Evolutionary conservation across 2,113 vertebrate genomes (phyloP).

Genomic region (Pseudonaja textilis): DNA sequence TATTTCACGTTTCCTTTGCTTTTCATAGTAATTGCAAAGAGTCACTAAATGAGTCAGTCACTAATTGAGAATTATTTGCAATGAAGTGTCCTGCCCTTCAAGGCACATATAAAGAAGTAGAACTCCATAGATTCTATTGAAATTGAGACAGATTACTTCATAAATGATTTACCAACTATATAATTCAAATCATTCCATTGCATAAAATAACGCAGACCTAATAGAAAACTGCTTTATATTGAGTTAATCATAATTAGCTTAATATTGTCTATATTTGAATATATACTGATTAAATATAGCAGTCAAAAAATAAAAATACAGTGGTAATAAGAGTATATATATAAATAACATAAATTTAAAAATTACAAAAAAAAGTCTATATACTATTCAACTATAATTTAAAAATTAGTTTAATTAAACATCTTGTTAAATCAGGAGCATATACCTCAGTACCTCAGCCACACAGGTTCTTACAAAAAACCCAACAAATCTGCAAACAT

Average conservation of each 20-base stretch:
- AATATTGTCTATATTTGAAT: not conserved
- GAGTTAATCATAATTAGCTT: not conserved
- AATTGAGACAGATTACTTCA: not conserved
- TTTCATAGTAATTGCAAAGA: not conserved
- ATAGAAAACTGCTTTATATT: not conserved
- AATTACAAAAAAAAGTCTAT: not conserved
- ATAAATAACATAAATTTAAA: not conserved
- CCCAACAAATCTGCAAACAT: no score
- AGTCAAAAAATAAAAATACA: not conserved
- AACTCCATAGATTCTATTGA: not conserved
- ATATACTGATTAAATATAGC: not conserved
- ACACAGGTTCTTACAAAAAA: no score
- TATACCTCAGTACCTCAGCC: no score
- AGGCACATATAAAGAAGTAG: not conserved
- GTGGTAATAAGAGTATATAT: not conserved
- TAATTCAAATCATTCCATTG: not conserved
- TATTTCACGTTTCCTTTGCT: not conserved
- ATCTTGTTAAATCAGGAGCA: not conserved
- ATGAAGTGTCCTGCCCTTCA: not conserved
- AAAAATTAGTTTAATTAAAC: not conserved
- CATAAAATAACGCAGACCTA: not conserved
- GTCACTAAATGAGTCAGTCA: not conserved
- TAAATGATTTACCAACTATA: not conserved
- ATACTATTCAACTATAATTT: not conserved
- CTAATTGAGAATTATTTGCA: not conserved